These are phyloP conservation scores for Catharus fuscescens DNA, from an alignment of 2,113 vertebrate species.

Conservation along the genomic window DNA sequence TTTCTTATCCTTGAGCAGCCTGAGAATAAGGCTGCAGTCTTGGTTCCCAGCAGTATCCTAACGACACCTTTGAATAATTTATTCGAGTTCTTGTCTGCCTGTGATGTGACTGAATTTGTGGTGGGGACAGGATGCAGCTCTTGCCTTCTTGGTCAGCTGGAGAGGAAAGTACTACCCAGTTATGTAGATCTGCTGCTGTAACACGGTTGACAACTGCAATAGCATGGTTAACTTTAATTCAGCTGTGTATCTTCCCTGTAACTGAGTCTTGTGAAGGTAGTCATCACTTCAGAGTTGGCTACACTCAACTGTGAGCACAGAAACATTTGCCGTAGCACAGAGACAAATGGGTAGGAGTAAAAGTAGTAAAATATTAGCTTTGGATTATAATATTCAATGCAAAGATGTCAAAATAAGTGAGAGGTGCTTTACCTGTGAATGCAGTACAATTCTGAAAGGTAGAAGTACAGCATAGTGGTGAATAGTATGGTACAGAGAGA, in stretches of 20 bases:
- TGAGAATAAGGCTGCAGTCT: no score
- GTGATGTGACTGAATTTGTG: background rate
- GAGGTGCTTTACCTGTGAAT: background rate
- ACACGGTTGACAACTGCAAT: background rate
- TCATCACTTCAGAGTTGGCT: fast-evolving
- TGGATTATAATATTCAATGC: background rate
- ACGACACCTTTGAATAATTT: background rate
- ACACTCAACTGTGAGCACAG: background rate
- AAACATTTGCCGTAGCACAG: background rate
- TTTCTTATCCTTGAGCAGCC: no score
- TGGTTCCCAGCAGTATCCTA: no score
- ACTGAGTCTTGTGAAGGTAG: background rate
- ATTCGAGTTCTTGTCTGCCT: background rate
- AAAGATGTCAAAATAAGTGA: background rate
- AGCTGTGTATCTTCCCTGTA: background rate
- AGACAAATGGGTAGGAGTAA: background rate
- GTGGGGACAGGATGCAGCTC: background rate
- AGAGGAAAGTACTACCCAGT: background rate
- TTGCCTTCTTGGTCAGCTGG: fast-evolving
- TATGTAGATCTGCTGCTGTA: background rate
- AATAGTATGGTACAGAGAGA: background rate
- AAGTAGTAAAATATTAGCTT: background rate
- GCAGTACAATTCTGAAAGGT: background rate
- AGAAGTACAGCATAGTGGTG: background rate
- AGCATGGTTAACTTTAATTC: background rate